phyloP scores from a whole-genome alignment of 2,113 vertebrate species.

The Parus major region DNA sequence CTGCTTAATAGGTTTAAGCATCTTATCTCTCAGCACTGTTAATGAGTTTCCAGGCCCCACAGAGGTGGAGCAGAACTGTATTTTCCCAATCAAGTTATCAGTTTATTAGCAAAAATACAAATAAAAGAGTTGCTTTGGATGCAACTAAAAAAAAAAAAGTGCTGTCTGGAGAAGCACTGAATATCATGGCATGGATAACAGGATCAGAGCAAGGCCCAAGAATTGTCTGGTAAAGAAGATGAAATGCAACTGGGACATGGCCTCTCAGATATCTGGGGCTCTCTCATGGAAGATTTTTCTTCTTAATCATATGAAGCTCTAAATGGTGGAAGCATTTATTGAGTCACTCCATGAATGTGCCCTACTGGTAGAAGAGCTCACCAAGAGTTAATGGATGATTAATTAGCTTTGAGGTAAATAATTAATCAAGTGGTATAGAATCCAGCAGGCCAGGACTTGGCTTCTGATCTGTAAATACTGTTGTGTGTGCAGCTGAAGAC shows the following conservation, averaged over 20 bases:
- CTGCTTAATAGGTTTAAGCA: neutral
- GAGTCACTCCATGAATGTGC: neutral
- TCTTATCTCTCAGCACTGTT: neutral
- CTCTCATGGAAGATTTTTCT: neutral
- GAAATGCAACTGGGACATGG: neutral
- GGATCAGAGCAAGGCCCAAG: neutral
- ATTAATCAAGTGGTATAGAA: constrained; percentile 23
- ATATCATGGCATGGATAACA: neutral
- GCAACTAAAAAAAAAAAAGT: neutral
- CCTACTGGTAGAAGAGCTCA: neutral
- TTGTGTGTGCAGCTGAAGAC: neutral
- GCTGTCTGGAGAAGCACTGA: neutral
- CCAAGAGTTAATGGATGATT: constrained; percentile 41
- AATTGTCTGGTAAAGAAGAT: neutral
- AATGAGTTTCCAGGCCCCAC: constrained; percentile 9
- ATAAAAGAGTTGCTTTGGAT: constrained; percentile 16
- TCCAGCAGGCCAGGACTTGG: neutral
- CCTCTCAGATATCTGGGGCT: neutral
- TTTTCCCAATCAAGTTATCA: neutral
- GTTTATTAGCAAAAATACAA: constrained; percentile 44
- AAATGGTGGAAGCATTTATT: neutral
- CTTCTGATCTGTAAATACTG: constrained; percentile 32
- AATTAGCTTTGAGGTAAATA: constrained; percentile 47
- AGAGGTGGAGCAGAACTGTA: constrained; percentile 27
- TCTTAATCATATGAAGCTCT: neutral